Base-by-base conservation (phyloP, 2,888 invertebrate species). In the Zelleria hepariella region DNA sequence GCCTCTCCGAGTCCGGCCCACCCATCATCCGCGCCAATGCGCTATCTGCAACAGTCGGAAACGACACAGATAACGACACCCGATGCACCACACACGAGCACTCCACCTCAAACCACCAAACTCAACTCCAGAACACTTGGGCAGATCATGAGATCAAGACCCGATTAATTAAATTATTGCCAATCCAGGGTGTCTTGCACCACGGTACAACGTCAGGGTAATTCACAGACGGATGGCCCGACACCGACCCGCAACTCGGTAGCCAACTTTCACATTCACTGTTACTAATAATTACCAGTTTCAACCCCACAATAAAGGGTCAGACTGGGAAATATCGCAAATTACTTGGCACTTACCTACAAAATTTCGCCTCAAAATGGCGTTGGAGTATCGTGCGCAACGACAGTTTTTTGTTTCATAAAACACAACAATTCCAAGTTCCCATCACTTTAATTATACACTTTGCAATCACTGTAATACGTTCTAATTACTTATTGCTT, bases 341-440 rank as follows among this genome's bases (percentile, higher is more conserved):
- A 89, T 85, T 87, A 87, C 86, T 86, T 89, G 87, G 86, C 88
- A 89, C 90, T 90, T 89, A 90, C 89, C 87, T 84, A 87, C 82
- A 87, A 89, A 87, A 86, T 86, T 89, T 89, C 86, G 89, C 89
- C 87, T 89, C 90, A 90, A 90, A 89, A 90, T 90, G 90, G 90
- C 90, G 90, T 88, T 88, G 81, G 75, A 77, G 80, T 86, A 86
- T 86, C 89, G 87, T 89, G 89, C 87, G 89, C 85, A 86, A 85
- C 83, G 86, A 86, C 85, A 83, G 88, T 83, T 88, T 88, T 88
- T 87, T 85, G 86, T 86, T 86, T 86, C 80, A 80, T 80, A 80
- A 24, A 48, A 21, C 57, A n/a, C 57, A 24, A 48, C 20, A 57
- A 24, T 24, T 57, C 15, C 25, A 8, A 25, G 18, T 58, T 51